These are phyloP conservation scores for Oedothorax gibbosus DNA, from an alignment of 1,140 invertebrate species.

Conservation along the genomic window DNA sequence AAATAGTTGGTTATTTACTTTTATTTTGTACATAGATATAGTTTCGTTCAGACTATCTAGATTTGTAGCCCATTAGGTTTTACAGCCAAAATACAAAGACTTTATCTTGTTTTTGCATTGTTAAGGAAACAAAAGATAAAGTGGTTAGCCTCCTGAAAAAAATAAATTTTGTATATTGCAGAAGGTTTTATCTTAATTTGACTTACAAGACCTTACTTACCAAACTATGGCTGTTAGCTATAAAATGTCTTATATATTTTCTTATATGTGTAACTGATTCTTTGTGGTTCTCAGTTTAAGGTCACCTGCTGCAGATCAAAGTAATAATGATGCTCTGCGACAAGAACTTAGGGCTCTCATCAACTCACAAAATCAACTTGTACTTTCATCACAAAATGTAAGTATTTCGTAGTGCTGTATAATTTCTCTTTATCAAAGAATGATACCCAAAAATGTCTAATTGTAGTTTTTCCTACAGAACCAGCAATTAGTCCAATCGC, in stretches of 20 bases:
- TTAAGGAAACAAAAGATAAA: too few species aligned
- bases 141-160: too few species aligned
- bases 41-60: too few species aligned
- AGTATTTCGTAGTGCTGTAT: neutral
- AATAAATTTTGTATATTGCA: too few species aligned
- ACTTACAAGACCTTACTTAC: too few species aligned
- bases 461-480: constrained; percentile 7
- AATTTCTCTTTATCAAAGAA: neutral
- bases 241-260: neutral
- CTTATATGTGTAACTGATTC: neutral
- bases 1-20: too few species aligned
- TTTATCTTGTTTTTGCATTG: too few species aligned
- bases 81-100: too few species aligned
- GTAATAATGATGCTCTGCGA: neutral
- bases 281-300: constrained; percentile 14
- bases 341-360: constrained; percentile 12
- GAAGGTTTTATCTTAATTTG: too few species aligned
- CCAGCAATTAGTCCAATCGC: constrained; percentile 60
- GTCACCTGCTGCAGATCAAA: constrained; percentile 22
- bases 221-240: too few species aligned
- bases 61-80: too few species aligned
- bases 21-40: too few species aligned
- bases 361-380: constrained; percentile 24
- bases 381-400: constrained; percentile 10
- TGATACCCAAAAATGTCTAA: neutral